Conservation (phyloP, 2,113 vertebrate species). For the Ivindomyrus marchei region DNA sequence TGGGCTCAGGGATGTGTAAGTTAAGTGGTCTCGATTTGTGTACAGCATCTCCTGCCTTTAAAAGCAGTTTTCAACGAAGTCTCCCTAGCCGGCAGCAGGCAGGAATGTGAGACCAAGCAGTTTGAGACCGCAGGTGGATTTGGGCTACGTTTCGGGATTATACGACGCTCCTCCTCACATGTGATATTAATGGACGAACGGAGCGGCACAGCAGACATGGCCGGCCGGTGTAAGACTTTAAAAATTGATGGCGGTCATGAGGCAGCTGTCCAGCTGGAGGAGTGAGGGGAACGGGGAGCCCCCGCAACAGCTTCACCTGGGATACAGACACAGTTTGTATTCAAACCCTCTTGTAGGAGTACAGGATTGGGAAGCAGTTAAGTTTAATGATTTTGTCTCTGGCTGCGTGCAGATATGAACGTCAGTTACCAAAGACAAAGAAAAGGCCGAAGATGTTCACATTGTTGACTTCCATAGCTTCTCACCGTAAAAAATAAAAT, state of each 20-base stretch:
- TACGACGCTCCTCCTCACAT: not conserved
- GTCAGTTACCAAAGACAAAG: not conserved
- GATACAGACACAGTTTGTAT: not conserved
- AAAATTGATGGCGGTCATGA: constrained; percentile 17
- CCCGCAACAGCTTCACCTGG: not conserved
- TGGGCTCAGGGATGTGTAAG: not conserved
- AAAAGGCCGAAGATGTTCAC: not conserved
- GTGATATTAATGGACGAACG: not conserved
- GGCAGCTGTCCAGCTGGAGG: not conserved
- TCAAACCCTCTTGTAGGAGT: not conserved
- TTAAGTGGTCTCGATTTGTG: not conserved
- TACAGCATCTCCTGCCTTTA: not conserved
- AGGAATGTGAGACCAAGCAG: not conserved
- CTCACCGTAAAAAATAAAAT: not conserved
- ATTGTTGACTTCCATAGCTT: not conserved
- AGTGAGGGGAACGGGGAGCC: not conserved
- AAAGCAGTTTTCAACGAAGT: not conserved
- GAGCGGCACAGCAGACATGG: not conserved
- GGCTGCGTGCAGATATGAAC: not conserved
- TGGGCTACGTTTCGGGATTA: not conserved
- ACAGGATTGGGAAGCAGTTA: not conserved
- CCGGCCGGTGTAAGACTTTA: not conserved
- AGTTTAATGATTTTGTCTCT: not conserved
- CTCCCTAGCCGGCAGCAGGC: not conserved
- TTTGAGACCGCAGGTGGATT: not conserved